phyloP scores from a whole-genome alignment of 2,888 invertebrate genomes.

The Allacma fusca region DNA sequence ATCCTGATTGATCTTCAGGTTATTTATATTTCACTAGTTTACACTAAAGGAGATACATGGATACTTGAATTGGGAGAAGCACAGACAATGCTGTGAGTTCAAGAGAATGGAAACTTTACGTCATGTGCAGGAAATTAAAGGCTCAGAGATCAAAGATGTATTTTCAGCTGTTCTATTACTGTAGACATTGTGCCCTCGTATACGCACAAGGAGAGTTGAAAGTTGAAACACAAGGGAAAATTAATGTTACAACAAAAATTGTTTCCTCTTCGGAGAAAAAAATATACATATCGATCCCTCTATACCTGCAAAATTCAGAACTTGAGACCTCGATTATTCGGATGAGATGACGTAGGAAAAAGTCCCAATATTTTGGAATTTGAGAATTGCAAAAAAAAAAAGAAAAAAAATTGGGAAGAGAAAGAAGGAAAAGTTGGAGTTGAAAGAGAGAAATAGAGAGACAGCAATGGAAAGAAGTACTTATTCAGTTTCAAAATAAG shows the following conservation, averaged over 20 bases:
- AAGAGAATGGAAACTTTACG: background rate
- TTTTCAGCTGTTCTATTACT: background rate
- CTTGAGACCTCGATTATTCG: background rate
- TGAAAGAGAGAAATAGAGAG: background rate
- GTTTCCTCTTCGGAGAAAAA: background rate
- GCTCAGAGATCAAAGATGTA: conserved; percentile 1
- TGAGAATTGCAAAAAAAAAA: conserved; percentile 1
- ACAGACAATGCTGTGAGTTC: background rate
- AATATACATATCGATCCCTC: background rate
- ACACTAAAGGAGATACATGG: background rate
- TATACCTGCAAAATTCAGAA: background rate
- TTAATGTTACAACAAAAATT: background rate
- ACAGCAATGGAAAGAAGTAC: background rate
- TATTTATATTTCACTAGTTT: conserved; percentile 10
- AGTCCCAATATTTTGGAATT: conserved; percentile 6
- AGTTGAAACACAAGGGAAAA: background rate
- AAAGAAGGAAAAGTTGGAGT: background rate
- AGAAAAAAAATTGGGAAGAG: too few relatives aligned
- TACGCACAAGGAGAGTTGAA: background rate
- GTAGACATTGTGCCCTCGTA: background rate
- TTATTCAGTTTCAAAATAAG: background rate
- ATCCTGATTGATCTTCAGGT: background rate
- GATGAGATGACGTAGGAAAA: background rate
- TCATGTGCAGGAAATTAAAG: conserved; percentile 1
- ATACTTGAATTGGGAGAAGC: background rate